Conservation (phyloP, 2,888 invertebrate species). For the Trachelus stipa region DNA sequence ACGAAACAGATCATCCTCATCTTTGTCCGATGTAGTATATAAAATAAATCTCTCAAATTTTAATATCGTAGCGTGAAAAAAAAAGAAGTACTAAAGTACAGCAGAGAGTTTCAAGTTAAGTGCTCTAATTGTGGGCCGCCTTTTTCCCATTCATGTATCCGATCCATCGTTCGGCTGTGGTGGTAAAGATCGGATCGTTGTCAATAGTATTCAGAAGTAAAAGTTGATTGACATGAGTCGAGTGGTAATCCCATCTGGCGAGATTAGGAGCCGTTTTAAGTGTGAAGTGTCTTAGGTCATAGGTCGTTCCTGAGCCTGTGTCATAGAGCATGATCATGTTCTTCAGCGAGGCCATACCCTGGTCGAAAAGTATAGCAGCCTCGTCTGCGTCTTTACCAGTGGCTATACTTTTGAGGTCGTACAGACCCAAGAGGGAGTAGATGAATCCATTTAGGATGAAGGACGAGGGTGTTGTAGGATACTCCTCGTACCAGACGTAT, state of each 20-base stretch:
- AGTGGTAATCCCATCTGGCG: slow-evolving; percentile 99
- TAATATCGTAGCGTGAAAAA: slow-evolving; percentile 7
- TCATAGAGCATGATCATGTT: slow-evolving; percentile 91
- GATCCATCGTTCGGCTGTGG: slow-evolving; percentile 92
- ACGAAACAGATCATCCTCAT: background rate
- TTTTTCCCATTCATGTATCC: slow-evolving; percentile 95
- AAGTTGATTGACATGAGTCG: slow-evolving; percentile 96
- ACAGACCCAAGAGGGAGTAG: slow-evolving; percentile 94
- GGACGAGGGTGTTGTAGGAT: slow-evolving; percentile 93
- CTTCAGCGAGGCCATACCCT: slow-evolving; percentile 89
- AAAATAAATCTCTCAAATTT: background rate
- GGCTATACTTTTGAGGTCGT: slow-evolving; percentile 89
- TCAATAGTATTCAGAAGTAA: slow-evolving; percentile 89
- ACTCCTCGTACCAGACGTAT: slow-evolving; percentile 97
- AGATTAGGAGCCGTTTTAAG: slow-evolving; percentile 91
- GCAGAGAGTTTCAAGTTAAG: background rate
- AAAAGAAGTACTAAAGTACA: background rate
- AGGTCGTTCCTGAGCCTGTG: slow-evolving; percentile 94
- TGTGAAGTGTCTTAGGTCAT: slow-evolving; percentile 95
- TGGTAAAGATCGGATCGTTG: slow-evolving; percentile 81
- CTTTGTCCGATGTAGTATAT: background rate
- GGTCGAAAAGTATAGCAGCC: slow-evolving; percentile 81
- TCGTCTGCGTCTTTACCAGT: slow-evolving; percentile 77
- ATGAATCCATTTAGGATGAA: slow-evolving; percentile 99
- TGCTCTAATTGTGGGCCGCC: slow-evolving; percentile 88